Base-by-base conservation (phyloP, 2,797 vertebrate species). In the Oreochromis mossambicus region DNA sequence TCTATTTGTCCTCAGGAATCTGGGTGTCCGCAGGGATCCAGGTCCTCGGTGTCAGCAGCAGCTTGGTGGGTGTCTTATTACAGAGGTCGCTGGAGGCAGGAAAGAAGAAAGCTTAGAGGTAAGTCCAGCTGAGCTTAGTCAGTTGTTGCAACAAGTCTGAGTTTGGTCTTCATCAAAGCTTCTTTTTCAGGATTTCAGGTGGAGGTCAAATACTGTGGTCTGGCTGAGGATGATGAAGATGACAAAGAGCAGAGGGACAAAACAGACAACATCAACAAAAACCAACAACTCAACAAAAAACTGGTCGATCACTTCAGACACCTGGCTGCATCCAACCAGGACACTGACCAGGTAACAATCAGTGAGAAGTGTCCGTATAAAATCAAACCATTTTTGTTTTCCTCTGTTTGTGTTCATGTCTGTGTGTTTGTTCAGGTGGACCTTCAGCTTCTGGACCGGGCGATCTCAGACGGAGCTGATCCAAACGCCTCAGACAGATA, bases 241-340 rank as follows among this genome's bases (percentile, higher is more conserved):
- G 26, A 50, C 4, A 78, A 77, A 68, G 56, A 79, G 32, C 85
- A 83, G 70, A 38, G 19, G 34, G 92, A 83, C 3, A 87, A 66
- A 61, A 84, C 51, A 0, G 92, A 93, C 29, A n/a, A 43, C 9
- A 24, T 12, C 0, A 81, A 82, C 58, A 86, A 88, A 88, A 81
- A 52, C 5, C 86, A 58, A 14, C 38, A 48, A 1, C 80, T 88
- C 8, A 91, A 93, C 19, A 56, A 91, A 78, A 91, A 81, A 78
- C 87, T 96, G 7, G 87, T 96, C 55, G 92, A 94, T 80, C 92
- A 96, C 85, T 96, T 96, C 87, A 93, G 94, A 91, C 77, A 68
- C 3, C 83, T 96, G 77, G 93, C 94, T 5, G 78, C 88, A 17
- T 90, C 79, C 70, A 87, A 95, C 83, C 66, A 92, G 78, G 94